A percentile compares a stretch with the other conserved stretches of the same genome.
Conservation (phyloP, 2,888 invertebrate species). For the Physocephala rufipes region DNA sequence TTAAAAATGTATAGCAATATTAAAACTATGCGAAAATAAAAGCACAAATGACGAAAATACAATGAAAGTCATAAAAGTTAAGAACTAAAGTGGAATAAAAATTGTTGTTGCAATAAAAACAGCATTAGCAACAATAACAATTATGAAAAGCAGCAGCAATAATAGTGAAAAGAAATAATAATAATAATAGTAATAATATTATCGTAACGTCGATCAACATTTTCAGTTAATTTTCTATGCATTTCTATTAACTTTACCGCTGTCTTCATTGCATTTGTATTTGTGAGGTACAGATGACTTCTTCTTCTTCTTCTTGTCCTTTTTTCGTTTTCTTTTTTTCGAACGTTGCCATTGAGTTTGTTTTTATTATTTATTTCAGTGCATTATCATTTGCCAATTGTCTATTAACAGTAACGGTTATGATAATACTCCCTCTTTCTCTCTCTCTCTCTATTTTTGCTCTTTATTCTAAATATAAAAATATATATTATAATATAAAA, state of each 20-base stretch:
- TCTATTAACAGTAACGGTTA: not conserved
- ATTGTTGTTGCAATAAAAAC: not conserved
- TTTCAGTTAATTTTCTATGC: no score
- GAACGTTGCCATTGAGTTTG: not conserved
- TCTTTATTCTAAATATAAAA: no score
- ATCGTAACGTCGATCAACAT: no score
- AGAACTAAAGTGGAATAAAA: not conserved
- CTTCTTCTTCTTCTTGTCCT: not conserved
- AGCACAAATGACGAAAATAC: not conserved
- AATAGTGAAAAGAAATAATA: no score
- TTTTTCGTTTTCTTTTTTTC: not conserved
- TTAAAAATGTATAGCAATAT: not conserved
- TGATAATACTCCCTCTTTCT: not conserved
- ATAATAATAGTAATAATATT: no score
- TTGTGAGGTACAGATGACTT: no score
- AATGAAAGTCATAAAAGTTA: not conserved
- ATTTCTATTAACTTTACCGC: no score
- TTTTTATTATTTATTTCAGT: not conserved
- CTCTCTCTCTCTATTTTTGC: no score
- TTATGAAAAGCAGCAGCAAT: not conserved
- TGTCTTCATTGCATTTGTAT: no score
- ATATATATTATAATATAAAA: no score
- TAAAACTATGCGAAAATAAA: not conserved
- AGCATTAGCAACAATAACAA: not conserved
- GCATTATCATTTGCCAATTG: not conserved